phyloP scores from a whole-genome alignment of 2,888 invertebrate genomes.

The Drosophila kanekoi region DNA sequence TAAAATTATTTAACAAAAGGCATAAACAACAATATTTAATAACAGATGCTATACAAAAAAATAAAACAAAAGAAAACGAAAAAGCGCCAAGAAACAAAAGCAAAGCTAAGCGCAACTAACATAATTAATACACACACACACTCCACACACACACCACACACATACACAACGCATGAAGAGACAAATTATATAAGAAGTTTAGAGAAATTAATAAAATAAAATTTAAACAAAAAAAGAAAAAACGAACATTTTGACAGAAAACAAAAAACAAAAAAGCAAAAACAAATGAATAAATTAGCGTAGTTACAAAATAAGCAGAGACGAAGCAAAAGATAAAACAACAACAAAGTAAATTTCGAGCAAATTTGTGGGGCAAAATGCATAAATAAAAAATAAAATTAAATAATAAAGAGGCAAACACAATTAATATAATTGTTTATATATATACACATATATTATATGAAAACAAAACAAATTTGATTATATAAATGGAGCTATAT shows the following conservation, averaged over 20 bases:
- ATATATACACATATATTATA: constrained; percentile 76
- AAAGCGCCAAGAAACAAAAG: constrained; percentile 61
- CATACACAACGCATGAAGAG: constrained; percentile 73
- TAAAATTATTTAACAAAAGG: constrained; percentile 45
- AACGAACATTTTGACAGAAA: constrained; percentile 61
- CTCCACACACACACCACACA: constrained; percentile 23
- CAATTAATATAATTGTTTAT: constrained; percentile 80
- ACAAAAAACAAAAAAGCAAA: constrained; percentile 42
- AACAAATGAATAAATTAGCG: constrained; percentile 63
- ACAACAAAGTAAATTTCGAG: constrained; percentile 44
- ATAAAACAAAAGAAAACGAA: constrained; percentile 14
- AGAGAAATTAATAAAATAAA: constrained; percentile 74
- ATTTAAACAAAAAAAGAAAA: constrained; percentile 33
- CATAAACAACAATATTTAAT: constrained; percentile 48
- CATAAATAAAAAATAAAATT: constrained; percentile 32
- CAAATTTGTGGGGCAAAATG: constrained; percentile 64
- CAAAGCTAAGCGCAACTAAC: constrained; percentile 66
- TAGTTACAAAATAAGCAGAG: constrained; percentile 77
- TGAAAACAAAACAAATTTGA: constrained; percentile 56
- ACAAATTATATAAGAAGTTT: constrained; percentile 82
- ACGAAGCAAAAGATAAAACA: constrained; percentile 52
- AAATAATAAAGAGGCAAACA: constrained; percentile 51
- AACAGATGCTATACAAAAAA: constrained; percentile 51
- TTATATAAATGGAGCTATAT: constrained; percentile 77
- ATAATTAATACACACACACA: constrained; percentile 39